phyloP scores from a whole-genome alignment of 30 jellyfish, hydroid and myxozoan species.

The Cassiopea andromeda region DNA sequence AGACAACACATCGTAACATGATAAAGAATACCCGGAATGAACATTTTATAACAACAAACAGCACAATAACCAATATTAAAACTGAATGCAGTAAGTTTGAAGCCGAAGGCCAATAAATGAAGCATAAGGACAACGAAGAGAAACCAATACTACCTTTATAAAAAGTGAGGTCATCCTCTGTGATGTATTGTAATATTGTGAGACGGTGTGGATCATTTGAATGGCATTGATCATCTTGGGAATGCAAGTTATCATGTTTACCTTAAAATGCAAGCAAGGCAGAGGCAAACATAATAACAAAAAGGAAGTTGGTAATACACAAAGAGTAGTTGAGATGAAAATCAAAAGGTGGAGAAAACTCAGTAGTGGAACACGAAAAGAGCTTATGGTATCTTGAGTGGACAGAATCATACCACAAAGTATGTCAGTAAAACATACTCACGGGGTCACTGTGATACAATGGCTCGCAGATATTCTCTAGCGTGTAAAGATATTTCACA shows the following conservation, averaged over 20 bases:
- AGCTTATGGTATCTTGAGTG: background rate
- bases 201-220: constrained; percentile 92
- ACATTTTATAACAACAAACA: too few relatives aligned
- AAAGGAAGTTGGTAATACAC: too few relatives aligned
- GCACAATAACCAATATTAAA: background rate
- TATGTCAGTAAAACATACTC: background rate
- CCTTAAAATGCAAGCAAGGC: constrained; percentile 22
- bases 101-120: background rate
- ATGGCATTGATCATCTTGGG: constrained; percentile 96
- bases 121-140: background rate
- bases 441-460: constrained; percentile 95
- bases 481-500: constrained; percentile 92
- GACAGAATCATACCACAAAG: background rate
- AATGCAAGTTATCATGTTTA: constrained; percentile 84
- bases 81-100: background rate
- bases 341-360: too few relatives aligned
- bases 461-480: constrained; percentile 95
- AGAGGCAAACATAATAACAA: too few relatives aligned
- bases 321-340: too few relatives aligned
- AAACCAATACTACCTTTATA: constrained; percentile 77
- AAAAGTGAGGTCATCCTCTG: constrained; percentile 98
- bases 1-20: background rate
- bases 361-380: too few relatives aligned
- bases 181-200: constrained; percentile 97
- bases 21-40: background rate